A percentile compares a stretch with the other conserved stretches of the same genome.
Evolutionary conservation across 2,113 vertebrate genomes (phyloP).

Genomic region (Lathamus discolor): DNA sequence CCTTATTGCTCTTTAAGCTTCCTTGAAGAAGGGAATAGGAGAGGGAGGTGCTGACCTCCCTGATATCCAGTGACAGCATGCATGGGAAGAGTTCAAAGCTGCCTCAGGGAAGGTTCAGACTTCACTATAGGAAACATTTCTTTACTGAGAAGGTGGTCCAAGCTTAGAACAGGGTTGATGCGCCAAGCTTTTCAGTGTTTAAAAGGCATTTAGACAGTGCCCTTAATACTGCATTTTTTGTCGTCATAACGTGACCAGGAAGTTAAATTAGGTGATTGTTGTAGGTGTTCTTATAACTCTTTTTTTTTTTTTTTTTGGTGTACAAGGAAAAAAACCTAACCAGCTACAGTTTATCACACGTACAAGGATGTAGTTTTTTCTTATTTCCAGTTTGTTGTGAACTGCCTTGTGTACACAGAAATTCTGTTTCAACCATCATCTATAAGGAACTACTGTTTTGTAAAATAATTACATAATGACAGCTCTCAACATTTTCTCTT

Average conservation of each 20-base stretch:
- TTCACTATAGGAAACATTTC: not conserved
- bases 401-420: not conserved
- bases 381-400: not conserved
- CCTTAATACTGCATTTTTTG: not conserved
- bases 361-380: not conserved
- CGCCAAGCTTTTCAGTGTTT: not conserved
- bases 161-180: not conserved
- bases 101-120: not conserved
- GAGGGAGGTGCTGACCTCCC: not conserved
- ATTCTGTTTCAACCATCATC: not conserved
- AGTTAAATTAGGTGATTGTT: not conserved
- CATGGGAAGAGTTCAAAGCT: not conserved
- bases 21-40: not conserved
- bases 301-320: not conserved
- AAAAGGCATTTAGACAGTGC: not conserved
- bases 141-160: not conserved
- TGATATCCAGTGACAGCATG: not conserved
- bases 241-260: not conserved
- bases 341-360: not conserved
- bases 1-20: not conserved
- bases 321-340: not conserved
- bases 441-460: not conserved
- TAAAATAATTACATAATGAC: constrained; percentile 63
- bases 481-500: constrained; percentile 45
- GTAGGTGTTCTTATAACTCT: not conserved